Evolutionary conservation across 1,140 invertebrate species (phyloP), one percentile per base, ranked within the genome.

Genomic region (Drosophila busckii): DNA sequence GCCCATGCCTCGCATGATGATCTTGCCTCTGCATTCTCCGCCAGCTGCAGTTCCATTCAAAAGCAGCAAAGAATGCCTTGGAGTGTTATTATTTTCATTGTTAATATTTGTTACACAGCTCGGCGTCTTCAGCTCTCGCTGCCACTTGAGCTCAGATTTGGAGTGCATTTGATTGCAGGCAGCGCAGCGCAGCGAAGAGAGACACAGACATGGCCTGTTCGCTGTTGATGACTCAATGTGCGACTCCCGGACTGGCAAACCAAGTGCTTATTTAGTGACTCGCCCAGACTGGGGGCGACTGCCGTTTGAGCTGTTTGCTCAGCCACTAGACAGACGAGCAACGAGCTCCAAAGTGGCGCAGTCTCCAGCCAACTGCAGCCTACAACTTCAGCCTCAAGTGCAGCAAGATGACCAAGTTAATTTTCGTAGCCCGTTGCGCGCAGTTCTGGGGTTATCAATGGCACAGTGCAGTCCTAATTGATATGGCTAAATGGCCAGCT

Each of bases 41-140:
- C 13, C 5, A 12, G 8, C 8, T 28, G 16, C 49, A 45, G 55
- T 73, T 75, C 55, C 71, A 76, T 76, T 76, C 70, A n/a, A n/a
- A n/a, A n/a, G n/a, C n/a, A 76, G 29, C 73, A 70, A 62, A 16
- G n/a, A n/a, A n/a, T n/a, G n/a, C n/a, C 32, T n/a, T 71, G 42
- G 41, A 73, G 69, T 82, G 71, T 80, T 80, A 80, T 80, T 80
- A 80, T 80, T 80, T 82, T 80, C 75, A 82, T 80, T 80, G 75
- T 80, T 80, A 80, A 80, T 80, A 80, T 80, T 80, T 82, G 75
- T 80, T 80, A 80, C 76, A 82, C 75, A 28, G 20, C 6, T 31
- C 28, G 6, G 12, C 16, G 12, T 17, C 28, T 17, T 10, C 19
- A 10, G 19, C 25, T 16, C 15, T 19, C 46, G 20, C 32, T 7